These are phyloP conservation scores for Nothura maculosa DNA, from an alignment of 2,797 vertebrate species.

Conservation along the genomic window DNA sequence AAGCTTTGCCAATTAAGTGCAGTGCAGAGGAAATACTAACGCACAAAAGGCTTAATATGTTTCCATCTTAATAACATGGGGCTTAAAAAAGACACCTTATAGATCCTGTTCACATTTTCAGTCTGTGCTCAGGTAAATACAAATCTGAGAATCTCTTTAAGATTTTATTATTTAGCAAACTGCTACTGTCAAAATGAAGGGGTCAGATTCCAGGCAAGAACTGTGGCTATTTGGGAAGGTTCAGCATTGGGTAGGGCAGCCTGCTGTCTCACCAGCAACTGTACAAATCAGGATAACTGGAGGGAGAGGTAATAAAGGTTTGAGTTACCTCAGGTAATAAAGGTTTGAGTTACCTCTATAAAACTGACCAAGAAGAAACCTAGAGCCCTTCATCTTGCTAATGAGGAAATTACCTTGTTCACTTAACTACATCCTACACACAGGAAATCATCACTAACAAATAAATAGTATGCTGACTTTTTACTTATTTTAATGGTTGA, in stretches of 20 bases:
- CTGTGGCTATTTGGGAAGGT: neutral
- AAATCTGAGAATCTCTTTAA: neutral
- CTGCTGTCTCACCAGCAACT: neutral
- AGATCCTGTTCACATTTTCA: constrained; percentile 8
- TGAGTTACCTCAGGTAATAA: neutral
- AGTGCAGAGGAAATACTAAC: neutral
- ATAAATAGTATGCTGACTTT: neutral
- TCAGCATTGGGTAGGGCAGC: neutral
- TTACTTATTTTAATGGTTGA: neutral
- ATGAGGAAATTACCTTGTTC: neutral
- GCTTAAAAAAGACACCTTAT: constrained; percentile 2
- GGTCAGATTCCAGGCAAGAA: neutral
- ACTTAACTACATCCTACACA: neutral
- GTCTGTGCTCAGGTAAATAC: constrained; percentile 16
- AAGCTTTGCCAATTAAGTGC: constrained; percentile 18
- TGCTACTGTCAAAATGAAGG: neutral
- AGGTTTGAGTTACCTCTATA: neutral
- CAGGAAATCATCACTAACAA: neutral
- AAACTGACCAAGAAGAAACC: neutral
- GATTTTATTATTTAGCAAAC: neutral
- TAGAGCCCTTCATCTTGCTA: neutral
- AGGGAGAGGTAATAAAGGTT: neutral
- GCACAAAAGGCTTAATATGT: neutral
- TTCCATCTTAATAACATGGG: neutral
- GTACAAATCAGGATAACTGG: neutral